These are phyloP conservation scores for Vanessa cardui DNA, from an alignment of 2,888 invertebrate species.

Conservation along the genomic window DNA sequence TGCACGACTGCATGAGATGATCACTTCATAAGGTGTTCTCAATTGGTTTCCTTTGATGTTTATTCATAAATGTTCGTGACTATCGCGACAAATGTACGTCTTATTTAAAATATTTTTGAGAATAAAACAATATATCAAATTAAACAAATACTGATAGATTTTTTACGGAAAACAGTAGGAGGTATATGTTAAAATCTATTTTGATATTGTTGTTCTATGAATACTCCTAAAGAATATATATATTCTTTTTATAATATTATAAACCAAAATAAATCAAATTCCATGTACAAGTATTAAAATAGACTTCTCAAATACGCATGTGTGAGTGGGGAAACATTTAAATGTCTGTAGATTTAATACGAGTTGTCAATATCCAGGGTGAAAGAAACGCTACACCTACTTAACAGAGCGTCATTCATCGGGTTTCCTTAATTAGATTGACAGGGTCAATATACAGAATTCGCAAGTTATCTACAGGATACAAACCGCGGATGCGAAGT, in stretches of 20 bases:
- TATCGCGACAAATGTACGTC: no score
- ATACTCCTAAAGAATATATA: no score
- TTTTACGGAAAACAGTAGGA: no score
- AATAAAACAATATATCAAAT: no score
- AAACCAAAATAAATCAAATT: no score
- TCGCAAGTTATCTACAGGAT: constrained; percentile 25
- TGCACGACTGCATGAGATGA: constrained; percentile 60
- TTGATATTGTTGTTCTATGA: no score
- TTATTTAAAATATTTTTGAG: no score
- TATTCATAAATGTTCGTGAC: not conserved
- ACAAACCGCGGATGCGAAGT: constrained; percentile 22
- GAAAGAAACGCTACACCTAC: not conserved
- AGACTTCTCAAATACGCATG: no score
- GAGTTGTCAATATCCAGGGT: constrained; percentile 10
- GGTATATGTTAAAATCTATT: no score
- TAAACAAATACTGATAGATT: no score
- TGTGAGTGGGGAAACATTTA: not conserved
- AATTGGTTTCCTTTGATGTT: constrained; percentile 18
- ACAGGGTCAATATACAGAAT: constrained; percentile 25
- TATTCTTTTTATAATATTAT: no score
- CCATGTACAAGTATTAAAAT: no score
- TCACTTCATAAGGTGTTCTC: constrained; percentile 40
- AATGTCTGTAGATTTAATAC: not conserved
- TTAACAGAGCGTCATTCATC: constrained; percentile 1
- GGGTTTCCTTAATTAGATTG: constrained; percentile 33